Evolutionary conservation across 1,140 invertebrate genomes (phyloP).

Genomic region (Caenorhabditis remanei): DNA sequence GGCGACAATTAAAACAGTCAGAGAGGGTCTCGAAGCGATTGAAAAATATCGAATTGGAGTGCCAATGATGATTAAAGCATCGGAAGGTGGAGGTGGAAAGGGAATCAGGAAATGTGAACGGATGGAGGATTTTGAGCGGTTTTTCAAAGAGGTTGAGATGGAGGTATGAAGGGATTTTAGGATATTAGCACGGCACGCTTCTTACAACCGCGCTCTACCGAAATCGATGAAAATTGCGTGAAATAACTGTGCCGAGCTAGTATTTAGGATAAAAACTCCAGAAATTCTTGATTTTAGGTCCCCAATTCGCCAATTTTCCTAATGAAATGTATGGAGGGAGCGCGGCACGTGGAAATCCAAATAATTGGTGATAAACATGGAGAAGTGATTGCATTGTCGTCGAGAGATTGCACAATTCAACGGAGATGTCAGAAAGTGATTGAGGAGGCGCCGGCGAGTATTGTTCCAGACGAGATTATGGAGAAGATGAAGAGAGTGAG

Average conservation of each 20-base stretch:
- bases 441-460: conserved; percentile 95
- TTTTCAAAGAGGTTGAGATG: conserved; percentile 88
- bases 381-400: conserved; percentile 97
- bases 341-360: conserved; percentile 97
- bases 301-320: conserved; percentile 97
- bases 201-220: no score
- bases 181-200: no score
- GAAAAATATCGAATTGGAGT: conserved; percentile 86
- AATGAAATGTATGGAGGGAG: conserved; percentile 96
- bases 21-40: conserved; percentile 85
- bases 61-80: conserved; percentile 99
- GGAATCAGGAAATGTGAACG: conserved; percentile 95
- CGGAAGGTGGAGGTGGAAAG: conserved; percentile 99
- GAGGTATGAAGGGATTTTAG: neutral
- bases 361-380: conserved; percentile 94
- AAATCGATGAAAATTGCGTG: no score
- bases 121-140: conserved; percentile 89
- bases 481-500: conserved; percentile 91
- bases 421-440: conserved; percentile 99
- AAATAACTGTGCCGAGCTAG: no score
- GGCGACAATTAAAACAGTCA: conserved; percentile 90
- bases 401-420: conserved; percentile 98
- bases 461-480: conserved; percentile 91
- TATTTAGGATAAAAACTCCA: no score
- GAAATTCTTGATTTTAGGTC: conserved; percentile 83